phyloP scores from a whole-genome alignment of 1,140 invertebrate species.

The Lepidurus couesii region DNA sequence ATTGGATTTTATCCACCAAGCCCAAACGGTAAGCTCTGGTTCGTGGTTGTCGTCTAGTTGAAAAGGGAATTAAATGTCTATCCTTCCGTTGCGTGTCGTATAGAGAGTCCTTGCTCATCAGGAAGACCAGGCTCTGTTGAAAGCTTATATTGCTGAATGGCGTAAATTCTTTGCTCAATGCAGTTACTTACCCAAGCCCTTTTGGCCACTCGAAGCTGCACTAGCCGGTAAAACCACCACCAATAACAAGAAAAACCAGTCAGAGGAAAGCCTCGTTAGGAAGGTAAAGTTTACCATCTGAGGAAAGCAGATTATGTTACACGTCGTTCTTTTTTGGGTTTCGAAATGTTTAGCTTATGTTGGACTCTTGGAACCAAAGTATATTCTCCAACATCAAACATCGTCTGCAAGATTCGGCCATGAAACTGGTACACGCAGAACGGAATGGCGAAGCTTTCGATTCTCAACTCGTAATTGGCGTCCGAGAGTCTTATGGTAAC shows the following conservation, averaged over 20 bases:
- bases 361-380: conserved; percentile 95
- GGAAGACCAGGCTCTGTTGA: conserved; percentile 89
- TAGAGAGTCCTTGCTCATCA: conserved; percentile 77
- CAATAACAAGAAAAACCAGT: conserved; percentile 62
- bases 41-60: background rate
- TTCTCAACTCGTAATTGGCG: conserved; percentile 93
- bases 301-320: background rate
- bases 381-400: conserved; percentile 95
- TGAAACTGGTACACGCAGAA: conserved; percentile 94
- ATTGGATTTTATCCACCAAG: conserved; percentile 88
- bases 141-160: conserved; percentile 95
- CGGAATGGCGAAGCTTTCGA: conserved; percentile 96
- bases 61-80: too few relatives aligned
- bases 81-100: conserved; percentile 30
- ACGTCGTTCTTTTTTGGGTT: background rate
- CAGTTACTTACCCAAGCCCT: conserved; percentile 91
- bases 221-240: conserved; percentile 57
- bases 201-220: conserved; percentile 82
- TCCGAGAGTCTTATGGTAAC: conserved; percentile 86
- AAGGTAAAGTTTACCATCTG: conserved; percentile 49
- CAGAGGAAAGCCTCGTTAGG: conserved; percentile 82
- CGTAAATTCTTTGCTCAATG: conserved; percentile 96
- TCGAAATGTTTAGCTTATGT: conserved; percentile 66
- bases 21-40: conserved; percentile 61
- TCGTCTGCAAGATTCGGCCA: conserved; percentile 88